Conservation (phyloP, 37 sponge, comb jelly and placozoan genomes). For the Diacarnus erythraeanus region DNA sequence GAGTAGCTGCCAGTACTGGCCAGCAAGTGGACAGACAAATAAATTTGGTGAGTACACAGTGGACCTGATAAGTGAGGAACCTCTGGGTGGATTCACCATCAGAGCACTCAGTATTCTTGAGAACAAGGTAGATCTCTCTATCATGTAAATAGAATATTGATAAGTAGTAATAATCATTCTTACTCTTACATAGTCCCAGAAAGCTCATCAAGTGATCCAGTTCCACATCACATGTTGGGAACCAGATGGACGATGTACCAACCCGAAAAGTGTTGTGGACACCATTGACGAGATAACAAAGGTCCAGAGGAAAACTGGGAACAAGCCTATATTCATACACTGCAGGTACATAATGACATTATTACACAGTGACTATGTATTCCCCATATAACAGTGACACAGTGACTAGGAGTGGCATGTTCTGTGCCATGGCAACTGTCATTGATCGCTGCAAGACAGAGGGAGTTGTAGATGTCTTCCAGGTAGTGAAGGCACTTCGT, state of each 20-base stretch:
- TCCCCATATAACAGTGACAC: slow-evolving; percentile 43
- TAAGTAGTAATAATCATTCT: background rate
- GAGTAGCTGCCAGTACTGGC: slow-evolving; percentile 73
- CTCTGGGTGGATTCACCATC: slow-evolving; percentile 35
- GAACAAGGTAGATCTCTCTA: slow-evolving; percentile 30
- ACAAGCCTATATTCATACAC: slow-evolving; percentile 82
- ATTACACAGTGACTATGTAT: background rate
- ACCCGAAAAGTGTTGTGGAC: slow-evolving; percentile 56
- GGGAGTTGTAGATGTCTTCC: slow-evolving; percentile 76
- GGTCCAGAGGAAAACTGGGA: slow-evolving; percentile 73
- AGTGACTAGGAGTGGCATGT: slow-evolving; percentile 69
- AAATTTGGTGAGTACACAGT: slow-evolving; percentile 42
- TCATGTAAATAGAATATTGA: background rate
- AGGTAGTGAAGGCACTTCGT: slow-evolving; percentile 70
- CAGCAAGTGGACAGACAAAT: slow-evolving; percentile 19
- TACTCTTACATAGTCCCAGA: background rate
- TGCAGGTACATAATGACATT: slow-evolving; percentile 60
- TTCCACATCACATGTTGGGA: slow-evolving; percentile 80
- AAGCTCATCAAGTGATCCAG: slow-evolving; percentile 66
- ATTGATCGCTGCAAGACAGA: slow-evolving; percentile 82
- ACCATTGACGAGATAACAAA: slow-evolving; percentile 75
- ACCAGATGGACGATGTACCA: slow-evolving; percentile 55
- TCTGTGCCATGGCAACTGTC: slow-evolving; percentile 66
- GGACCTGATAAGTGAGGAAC: slow-evolving; percentile 19
- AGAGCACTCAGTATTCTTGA: slow-evolving; percentile 37